Evolutionary conservation across 2,888 invertebrate genomes (phyloP), one percentile per base, ranked within the genome.

Genomic region (Microchrysa polita): DNA sequence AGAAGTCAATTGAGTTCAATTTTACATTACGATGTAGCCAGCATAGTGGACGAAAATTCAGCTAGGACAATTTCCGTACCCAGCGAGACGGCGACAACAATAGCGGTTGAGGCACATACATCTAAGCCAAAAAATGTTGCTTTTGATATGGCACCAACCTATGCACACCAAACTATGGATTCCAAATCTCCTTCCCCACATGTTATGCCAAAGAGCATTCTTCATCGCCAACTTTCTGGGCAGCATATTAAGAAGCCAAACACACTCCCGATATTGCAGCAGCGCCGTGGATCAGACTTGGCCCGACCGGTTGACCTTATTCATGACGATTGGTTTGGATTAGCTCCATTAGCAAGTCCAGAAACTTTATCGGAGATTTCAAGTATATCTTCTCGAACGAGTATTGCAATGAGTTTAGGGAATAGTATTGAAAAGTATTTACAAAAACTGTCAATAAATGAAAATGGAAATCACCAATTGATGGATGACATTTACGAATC

Each of bases 341-440:
- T 90, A 75, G 94, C 94, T 0, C 94, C 94, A 0, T 81, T 94
- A 22, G 94, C 94, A 10, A 93, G 93, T 69, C 93, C 94, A 0
- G 94, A 94, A 82, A 93, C 92, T 0, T 83, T 94, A 14, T 93
- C 93, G 0, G 93, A 93, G 81, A 88, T 92, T n/a, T 93, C 93
- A 1, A 92, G 92, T 81, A 88, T 92, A 72, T 90, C 90, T 78
- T 92, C 93, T 23, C 87, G 91, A 76, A 88, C 90, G 22, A 90
- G 90, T 77, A 85, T 89, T 71, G 86, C 87, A 59, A 86, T 86
- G 75, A 86, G 86, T 74, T 76, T 83, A 75, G 83, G 81, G 59
- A 82, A 83, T 75, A 82, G 84, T 77, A 81, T 84, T 74, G 82
- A 85, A 74, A 80, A 82, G 60, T 82, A 83, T 77, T 77, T 85